Evolutionary conservation across 2,113 vertebrate genomes (phyloP), one percentile per base, ranked within the genome.

Genomic region (Suricata suricatta): DNA sequence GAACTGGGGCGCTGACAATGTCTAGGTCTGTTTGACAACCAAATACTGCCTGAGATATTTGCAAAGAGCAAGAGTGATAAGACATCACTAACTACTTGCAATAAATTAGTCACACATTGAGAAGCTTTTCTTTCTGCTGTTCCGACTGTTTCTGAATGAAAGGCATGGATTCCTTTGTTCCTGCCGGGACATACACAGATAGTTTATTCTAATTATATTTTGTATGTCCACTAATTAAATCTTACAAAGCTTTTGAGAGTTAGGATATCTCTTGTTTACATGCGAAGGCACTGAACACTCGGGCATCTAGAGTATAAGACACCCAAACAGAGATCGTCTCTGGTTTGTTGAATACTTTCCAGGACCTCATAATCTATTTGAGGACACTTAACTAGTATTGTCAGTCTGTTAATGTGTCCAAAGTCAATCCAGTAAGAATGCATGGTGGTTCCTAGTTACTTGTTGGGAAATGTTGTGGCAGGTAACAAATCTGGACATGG

Each of bases 131-230:
- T 50, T 93, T 50, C 63, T 96, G 83, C 47, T 23, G 66, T 97
- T 87, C 83, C 50, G 63, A 64, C 74, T 88, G n/a, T 93, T 96
- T 96, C 90, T 63, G 19, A 77, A 93, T 33, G 71, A 85, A 96
- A 44, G 44, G 17, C 16, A 88, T 23, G 8, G 10, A 6, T 35
- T 5, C 15, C 41, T 96, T n/a, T 85, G 31, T 93, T 33, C 38
- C 9, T 64, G 10, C 41, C 52, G 6, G 47, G 76, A 84, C 11
- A 60, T 23, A n/a, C 77, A 35, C 8, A 35, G 16, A 33, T 90
- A 57, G n/a, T 44, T 77, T 52, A 60, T 97, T 69, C 44, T 93
- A 88, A 72, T 38, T 86, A 35, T 83, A 63, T 71, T 71, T 93
- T 86, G 33, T 66, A 35, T 0, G 23, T 64, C 63, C 13, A 33